Base-by-base conservation (phyloP, 1,140 invertebrate species). In the Nixonia krombeini region DNA sequence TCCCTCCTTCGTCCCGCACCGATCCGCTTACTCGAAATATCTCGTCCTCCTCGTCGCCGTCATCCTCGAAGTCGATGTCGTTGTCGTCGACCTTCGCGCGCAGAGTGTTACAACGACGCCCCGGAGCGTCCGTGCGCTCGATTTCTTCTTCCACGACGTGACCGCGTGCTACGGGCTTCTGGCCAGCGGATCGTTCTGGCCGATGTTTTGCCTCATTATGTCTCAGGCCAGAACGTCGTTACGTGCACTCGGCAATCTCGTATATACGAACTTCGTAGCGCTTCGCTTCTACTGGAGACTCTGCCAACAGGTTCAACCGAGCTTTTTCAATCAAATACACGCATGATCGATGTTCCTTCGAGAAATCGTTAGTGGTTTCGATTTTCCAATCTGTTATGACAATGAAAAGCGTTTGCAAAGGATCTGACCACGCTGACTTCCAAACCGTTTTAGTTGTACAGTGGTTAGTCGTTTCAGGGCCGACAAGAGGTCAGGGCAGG, bases 91-190 rank as follows among this genome's bases (percentile, higher is more conserved):
- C 70, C 73, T 75, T 75, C 73, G 72, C 70, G 47, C 67, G 66
- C 28, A 68, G 57, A 76, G 75, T 79, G 74, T 76, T 70, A 72
- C 55, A 74, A 53, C 66, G 52, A 76, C 73, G 65, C 71, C 70
- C 46, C 53, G 61, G 31, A 69, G 69, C 78, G 69, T 75, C 67
- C 69, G 64, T 74, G 74, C 70, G 57, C 68, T 28, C n/a, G n/a
- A 69, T 72, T 70, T 63, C 61, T 26, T 52, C 18, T 10, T 8
- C 8, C 15, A 37, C 55, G 28, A 31, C 23, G 8, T 9, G 4
- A n/a, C 2, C 29, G 29, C 8, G 29, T 31, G 3, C 8, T 31
- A 8, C 10, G 10, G 1, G 2, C 2, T 17, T 21, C 21, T 21
- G 6, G 21, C 21, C 6, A 4, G 37, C 4, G n/a, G 13, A 16